Percentiles rank a stretch among this genome's conserved stretches.
Conservation (phyloP, 2,113 vertebrate genomes). For the Geococcyx californianus region DNA sequence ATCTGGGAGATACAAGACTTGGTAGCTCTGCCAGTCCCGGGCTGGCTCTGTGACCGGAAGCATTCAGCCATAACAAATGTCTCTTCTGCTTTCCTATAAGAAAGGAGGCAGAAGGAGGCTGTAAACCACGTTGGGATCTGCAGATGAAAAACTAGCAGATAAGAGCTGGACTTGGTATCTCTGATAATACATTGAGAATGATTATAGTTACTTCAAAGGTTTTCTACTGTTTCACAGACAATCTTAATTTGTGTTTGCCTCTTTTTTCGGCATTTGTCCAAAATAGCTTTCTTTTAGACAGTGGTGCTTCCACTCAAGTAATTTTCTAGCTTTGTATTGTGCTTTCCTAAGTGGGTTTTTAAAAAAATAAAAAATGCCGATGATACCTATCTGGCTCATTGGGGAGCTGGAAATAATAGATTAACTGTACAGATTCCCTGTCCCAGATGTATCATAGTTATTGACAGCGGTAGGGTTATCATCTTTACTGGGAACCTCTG, state of each 20-base stretch:
- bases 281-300: neutral
- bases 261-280: neutral
- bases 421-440: neutral
- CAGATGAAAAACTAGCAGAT: slow-evolving; percentile 39
- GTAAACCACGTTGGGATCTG: slow-evolving; percentile 10
- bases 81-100: slow-evolving; percentile 10
- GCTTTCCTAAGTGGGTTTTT: neutral
- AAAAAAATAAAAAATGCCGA: neutral
- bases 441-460: neutral
- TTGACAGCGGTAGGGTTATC: neutral
- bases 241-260: slow-evolving; percentile 27
- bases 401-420: neutral
- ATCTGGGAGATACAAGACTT: slow-evolving; percentile 5
- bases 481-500: neutral
- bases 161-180: slow-evolving; percentile 37
- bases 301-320: neutral
- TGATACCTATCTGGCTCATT: neutral
- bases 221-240: neutral
- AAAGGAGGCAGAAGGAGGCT: slow-evolving; percentile 11
- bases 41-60: neutral
- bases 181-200: slow-evolving; percentile 33
- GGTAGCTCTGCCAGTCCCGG: slow-evolving; percentile 34
- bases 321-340: neutral
- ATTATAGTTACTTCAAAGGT: slow-evolving; percentile 48
- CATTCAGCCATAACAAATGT: neutral